Evolutionary conservation across 2,797 vertebrate species (phyloP).

Genomic region (Danio jaintianensis): DNA sequence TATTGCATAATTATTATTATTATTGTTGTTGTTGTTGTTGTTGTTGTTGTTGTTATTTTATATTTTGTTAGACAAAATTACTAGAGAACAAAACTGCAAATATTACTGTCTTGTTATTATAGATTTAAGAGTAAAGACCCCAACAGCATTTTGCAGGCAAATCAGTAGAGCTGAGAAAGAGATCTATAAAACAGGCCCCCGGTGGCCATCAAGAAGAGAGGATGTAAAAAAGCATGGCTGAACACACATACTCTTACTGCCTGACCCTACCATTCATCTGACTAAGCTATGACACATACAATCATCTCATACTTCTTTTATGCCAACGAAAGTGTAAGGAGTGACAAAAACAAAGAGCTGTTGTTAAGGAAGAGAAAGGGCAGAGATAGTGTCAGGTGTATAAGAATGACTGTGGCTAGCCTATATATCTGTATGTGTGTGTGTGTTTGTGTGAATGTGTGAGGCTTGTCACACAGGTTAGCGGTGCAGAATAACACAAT

Average conservation of each 20-base stretch:
- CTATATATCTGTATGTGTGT: constrained; percentile 35
- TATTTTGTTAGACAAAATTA: not conserved
- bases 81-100: not conserved
- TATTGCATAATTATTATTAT: too few species aligned
- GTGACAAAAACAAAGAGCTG: constrained; percentile 54
- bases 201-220: constrained; percentile 37
- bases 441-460: constrained; percentile 28
- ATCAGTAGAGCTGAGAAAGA: constrained; percentile 58
- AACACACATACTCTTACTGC: constrained; percentile 41
- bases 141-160: constrained; percentile 59
- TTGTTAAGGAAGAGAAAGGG: constrained; percentile 21
- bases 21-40: too few species aligned
- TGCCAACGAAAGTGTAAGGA: constrained; percentile 28
- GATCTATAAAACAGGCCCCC: constrained; percentile 56
- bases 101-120: constrained; percentile 58
- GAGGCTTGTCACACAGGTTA: constrained; percentile 60
- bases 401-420: constrained; percentile 30
- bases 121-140: constrained; percentile 70
- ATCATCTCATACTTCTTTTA: constrained; percentile 37
- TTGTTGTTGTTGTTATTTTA: too few species aligned
- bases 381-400: constrained; percentile 33
- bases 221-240: constrained; percentile 25
- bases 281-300: constrained; percentile 42
- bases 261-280: constrained; percentile 36
- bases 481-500: constrained; percentile 64